Base-by-base conservation (phyloP, 1,140 invertebrate species). In the Planococcus citri region DNA sequence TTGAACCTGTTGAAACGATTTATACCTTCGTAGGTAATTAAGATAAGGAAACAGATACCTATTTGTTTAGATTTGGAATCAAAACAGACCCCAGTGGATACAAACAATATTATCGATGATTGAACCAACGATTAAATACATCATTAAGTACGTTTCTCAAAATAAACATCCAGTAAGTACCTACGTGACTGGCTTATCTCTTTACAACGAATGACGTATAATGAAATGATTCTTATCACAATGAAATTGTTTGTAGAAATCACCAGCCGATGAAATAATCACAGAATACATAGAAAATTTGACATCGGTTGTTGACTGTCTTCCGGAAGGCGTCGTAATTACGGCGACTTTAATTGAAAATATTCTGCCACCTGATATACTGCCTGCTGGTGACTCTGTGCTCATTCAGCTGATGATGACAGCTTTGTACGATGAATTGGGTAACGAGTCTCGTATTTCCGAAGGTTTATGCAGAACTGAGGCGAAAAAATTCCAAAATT, bases 381-480 rank as follows among this genome's bases (percentile, higher is more conserved):
- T 78, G 68, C 88, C 82, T 3, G 80, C 87, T 0, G 83, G 77
- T 21, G 85, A 84, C 0, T 87, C 86, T 0, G 83, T 88, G 1
- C 73, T 90, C 0, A 75, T 90, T 17, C 89, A 91, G 77, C n/a
- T 76, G 4, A 70, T 74, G 12, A 21, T 74, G 27, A 72, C 75
- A 21, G 76, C 78, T 1, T 71, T 81, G 14, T 80, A 80, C 72
- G 72, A 76, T 0, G 74, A 75, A 37, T 73, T 80, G 24, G 60
- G 60, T 6, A 72, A 77, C 1, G 71, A 75, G 68, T 72, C 74
- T 9, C 74, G 73, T 0, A 27, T 90, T 0, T 86, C 87, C 0
- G 89, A 91, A 77, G 85, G 86, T 0, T 79, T 91, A 12, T 91
- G 88, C 74, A n/a, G 85, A 89, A 24, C 74, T 29, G 87, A 90